These are phyloP conservation scores for Pardalotus punctatus DNA, from an alignment of 2,113 vertebrate species.

Conservation along the genomic window DNA sequence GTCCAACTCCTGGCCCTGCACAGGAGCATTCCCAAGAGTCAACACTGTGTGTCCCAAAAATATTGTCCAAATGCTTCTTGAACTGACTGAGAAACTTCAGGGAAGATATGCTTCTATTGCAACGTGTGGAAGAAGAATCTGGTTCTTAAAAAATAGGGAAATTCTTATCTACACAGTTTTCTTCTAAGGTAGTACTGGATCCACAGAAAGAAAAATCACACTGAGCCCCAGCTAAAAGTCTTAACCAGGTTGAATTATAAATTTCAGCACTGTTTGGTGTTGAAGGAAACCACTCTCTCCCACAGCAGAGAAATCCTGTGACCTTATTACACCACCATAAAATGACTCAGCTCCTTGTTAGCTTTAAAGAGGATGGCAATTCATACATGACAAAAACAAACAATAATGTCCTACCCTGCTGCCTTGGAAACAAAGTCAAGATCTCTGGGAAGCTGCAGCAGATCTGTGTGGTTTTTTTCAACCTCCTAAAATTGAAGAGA, in stretches of 20 bases:
- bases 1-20: neutral
- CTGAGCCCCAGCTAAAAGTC: neutral
- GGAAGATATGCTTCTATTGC: neutral
- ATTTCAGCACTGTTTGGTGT: neutral
- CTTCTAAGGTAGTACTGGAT: neutral
- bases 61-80: neutral
- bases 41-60: neutral
- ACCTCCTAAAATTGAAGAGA: slow-evolving; percentile 79
- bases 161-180: neutral
- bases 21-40: neutral
- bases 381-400: neutral
- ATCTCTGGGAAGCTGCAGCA: slow-evolving; percentile 86
- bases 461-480: slow-evolving; percentile 80
- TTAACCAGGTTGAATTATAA: neutral
- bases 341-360: slow-evolving; percentile 16
- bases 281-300: neutral
- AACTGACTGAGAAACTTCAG: neutral
- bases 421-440: slow-evolving; percentile 85
- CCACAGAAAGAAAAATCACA: neutral
- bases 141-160: neutral
- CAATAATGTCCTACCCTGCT: slow-evolving; percentile 80
- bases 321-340: neutral
- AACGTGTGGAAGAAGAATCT: neutral
- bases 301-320: neutral
- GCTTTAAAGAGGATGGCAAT: slow-evolving; percentile 6